Evolutionary conservation across 2,113 vertebrate species (phyloP), one percentile per base, ranked within the genome.

Genomic region (Camelus dromedarius): DNA sequence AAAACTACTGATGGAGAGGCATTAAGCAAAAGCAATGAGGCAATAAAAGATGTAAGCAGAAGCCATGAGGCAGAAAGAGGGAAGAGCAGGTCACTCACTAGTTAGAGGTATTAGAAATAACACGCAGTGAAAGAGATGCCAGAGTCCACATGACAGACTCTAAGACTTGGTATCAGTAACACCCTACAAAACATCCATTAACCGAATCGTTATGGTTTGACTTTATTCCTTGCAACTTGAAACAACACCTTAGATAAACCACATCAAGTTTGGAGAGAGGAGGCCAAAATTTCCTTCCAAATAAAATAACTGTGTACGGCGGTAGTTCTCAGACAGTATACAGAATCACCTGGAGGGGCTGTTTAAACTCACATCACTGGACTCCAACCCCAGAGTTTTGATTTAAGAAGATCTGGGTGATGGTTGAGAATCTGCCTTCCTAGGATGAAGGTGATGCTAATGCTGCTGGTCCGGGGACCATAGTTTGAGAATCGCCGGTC

Each of bases 281-380:
- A 35, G 66, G 18, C 13, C 32, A 66, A 95, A 81, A 72, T 81
- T 92, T 85, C n/a, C 54, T 81, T 89, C 67, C 82, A 89, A 56
- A 28, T 60, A 62, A 91, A 96, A 80, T 69, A 56, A 64, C 56
- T 95, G 14, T 46, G 32, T 22, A 48, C 0, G 0, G 11, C 16
- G 3, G 24, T 46, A n/a, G 22, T 79, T 90, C 91, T 89, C 24
- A 84, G 83, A 58, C 13, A 66, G 28, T 38, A 28, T 12, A 86
- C 24, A 38, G 54, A 88, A 56, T 72, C 76, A 42, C 19, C 18
- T 38, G 26, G 30, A 89, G 8, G 11, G 3, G 22, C 28, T 73
- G n/a, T 69, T 67, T 88, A 67, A 89, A 79, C 38, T 81, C 62
- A 26, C 32, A 95, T 32, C 69, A 46, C 6, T 30, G 42, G 18